Evolutionary conservation across 2,797 vertebrate genomes (phyloP), one percentile per base, ranked within the genome.

Genomic region (Tangara arthus): DNA sequence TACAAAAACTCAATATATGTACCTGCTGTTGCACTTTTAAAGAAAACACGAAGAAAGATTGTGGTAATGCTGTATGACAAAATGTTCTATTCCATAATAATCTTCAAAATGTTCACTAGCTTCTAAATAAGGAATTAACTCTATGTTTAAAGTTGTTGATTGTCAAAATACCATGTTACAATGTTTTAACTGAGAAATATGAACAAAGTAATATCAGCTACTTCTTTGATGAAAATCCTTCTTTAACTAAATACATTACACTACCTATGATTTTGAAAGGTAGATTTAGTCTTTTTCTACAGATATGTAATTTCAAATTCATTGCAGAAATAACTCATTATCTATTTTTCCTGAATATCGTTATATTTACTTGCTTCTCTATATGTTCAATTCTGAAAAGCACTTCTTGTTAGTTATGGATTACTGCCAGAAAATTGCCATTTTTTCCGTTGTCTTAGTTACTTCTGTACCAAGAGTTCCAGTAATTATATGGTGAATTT

Each of bases 21-120:
- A 89, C 63, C 57, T 71, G 83, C 44, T 77, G 39, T 66, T 19
- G 42, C 52, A 73, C 6, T 87, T 93, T 93, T n/a, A 2, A 80
- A 88, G 52, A 94, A 96, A 97, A 94, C 73, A 91, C 75, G 75
- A 90, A 95, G 80, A 96, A 96, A 94, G 35, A 89, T 32, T 46
- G 49, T 59, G 2, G 1, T 70, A 59, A 70, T 2, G 17, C 3
- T 50, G 9, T 52, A n/a, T 42, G 30, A 95, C 8, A 65, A 85
- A 95, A 90, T 66, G 27, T 5, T 96, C 94, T 95, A 89, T 57
- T 93, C 82, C 50, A n/a, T 50, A 91, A 89, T 82, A 87, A 30
- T 75, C 73, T 71, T 91, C 63, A 94, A 95, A 34, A 30, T 6
- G 94, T 94, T 94, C 88, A 50, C 83, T 95, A 90, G 28, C 28